Evolutionary conservation across 2,888 invertebrate genomes (phyloP).

Genomic region (Myathropa florea): DNA sequence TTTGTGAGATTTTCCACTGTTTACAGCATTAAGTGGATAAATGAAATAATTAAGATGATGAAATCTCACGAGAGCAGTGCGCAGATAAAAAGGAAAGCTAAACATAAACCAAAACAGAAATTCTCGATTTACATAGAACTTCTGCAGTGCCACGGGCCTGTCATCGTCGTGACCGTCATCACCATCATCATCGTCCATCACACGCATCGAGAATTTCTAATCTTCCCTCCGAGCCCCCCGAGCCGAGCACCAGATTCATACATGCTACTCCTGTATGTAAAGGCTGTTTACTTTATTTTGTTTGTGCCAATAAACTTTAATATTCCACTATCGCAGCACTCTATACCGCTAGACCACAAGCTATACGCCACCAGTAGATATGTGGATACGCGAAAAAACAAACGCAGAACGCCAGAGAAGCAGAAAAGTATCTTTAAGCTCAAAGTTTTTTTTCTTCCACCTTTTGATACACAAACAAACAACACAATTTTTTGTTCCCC

Average conservation of each 20-base stretch:
- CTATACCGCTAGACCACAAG: constrained; percentile 33
- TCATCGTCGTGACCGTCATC: constrained; percentile 37
- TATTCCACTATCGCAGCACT: constrained; percentile 51
- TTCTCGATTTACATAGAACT: constrained; percentile 22
- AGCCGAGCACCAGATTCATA: neutral
- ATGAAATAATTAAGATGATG: constrained; percentile 1
- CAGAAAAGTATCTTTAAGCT: constrained; percentile 63
- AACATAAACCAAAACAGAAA: constrained; percentile 4
- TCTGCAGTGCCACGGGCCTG: constrained; percentile 35
- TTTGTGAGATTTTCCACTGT: neutral
- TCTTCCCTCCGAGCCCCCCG: constrained; percentile 23
- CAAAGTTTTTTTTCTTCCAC: constrained; percentile 14
- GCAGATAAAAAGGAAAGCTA: constrained; percentile 2
- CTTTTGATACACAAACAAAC: constrained; percentile 17
- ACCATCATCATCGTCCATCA: constrained; percentile 33
- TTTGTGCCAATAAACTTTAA: constrained; percentile 70
- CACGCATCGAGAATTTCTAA: constrained; percentile 51
- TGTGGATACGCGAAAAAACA: constrained; percentile 59
- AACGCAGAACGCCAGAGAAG: neutral
- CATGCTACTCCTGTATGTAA: neutral
- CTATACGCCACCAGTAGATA: constrained; percentile 18
- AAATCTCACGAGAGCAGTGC: neutral
- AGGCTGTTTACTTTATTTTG: constrained; percentile 67
- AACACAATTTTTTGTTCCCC: too few relatives aligned
- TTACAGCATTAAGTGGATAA: neutral